Percentiles rank a stretch among this genome's conserved stretches.
Evolutionary conservation across 2,797 vertebrate genomes (phyloP).

Genomic region (Hoplostethus mediterraneus): DNA sequence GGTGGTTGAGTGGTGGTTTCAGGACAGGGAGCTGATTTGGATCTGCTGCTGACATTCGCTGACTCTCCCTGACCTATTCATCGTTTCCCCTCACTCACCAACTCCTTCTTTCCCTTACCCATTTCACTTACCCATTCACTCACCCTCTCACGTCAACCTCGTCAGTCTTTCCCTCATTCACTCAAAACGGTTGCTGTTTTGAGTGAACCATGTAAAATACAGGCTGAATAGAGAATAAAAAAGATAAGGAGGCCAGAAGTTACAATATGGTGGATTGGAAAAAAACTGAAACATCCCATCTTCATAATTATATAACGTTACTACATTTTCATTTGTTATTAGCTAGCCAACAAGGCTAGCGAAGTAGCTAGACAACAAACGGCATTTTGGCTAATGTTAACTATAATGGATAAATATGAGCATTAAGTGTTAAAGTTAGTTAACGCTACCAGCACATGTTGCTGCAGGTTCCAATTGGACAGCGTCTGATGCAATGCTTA

Average conservation of each 20-base stretch:
- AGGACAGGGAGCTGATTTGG: constrained; percentile 59
- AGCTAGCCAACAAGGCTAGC: too few relatives aligned
- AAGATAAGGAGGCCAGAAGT: constrained; percentile 14
- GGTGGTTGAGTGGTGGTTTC: background rate
- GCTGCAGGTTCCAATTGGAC: too few relatives aligned
- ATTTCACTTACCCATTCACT: constrained; percentile 50
- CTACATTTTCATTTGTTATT: too few relatives aligned
- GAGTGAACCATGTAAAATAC: constrained; percentile 22
- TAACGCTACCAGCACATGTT: too few relatives aligned
- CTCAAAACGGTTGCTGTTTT: constrained; percentile 6
- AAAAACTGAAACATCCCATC: too few relatives aligned
- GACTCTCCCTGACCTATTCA: constrained; percentile 58
- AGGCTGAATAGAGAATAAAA: constrained; percentile 18
- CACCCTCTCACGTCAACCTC: constrained; percentile 44
- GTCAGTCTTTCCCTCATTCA: constrained; percentile 9
- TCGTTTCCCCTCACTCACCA: constrained; percentile 64
- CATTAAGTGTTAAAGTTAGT: too few relatives aligned
- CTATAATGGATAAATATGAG: too few relatives aligned
- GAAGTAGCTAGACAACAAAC: too few relatives aligned
- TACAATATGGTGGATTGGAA: background rate
- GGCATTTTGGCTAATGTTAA: too few relatives aligned
- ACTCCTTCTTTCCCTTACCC: constrained; percentile 50
- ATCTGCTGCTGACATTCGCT: constrained; percentile 70
- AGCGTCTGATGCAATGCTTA: too few relatives aligned
- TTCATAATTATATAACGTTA: too few relatives aligned